phyloP scores from a whole-genome alignment of 2,113 vertebrate species.

The Neodontobutis hainanensis region DNA sequence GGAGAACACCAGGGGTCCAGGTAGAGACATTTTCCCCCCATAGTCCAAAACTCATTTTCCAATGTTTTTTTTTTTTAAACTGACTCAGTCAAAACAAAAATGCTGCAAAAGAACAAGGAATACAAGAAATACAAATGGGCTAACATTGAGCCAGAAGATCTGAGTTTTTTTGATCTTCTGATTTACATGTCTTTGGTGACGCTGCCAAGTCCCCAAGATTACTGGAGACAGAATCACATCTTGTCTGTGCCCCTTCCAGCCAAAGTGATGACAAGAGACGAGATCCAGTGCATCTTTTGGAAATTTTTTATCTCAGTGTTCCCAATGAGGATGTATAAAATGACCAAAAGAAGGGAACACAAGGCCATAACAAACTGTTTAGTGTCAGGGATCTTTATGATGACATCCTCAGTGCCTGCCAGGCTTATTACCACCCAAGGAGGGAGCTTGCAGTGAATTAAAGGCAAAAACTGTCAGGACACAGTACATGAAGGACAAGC shows the following conservation, averaged over 20 bases:
- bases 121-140: not conserved
- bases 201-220: not conserved
- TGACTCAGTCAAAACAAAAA: not conserved
- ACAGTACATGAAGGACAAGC: not conserved
- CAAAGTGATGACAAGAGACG: slow-evolving; percentile 4
- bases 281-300: not conserved
- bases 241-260: not conserved
- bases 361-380: not conserved
- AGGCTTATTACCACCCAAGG: not conserved
- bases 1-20: not conserved
- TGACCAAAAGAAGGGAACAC: slow-evolving; percentile 1
- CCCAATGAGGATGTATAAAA: not conserved
- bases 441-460: not conserved
- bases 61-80: not conserved
- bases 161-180: not conserved
- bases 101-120: not conserved
- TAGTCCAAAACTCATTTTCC: too few species aligned
- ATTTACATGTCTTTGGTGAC: not conserved
- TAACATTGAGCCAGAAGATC: not conserved
- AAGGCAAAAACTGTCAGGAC: not conserved
- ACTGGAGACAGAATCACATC: slow-evolving; percentile 1
- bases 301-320: slow-evolving; percentile 11
- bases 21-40: not conserved
- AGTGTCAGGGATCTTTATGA: not conserved
- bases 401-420: too few species aligned